Evolutionary conservation across 2,888 invertebrate species (phyloP).

Genomic region (Gortyna flavago): DNA sequence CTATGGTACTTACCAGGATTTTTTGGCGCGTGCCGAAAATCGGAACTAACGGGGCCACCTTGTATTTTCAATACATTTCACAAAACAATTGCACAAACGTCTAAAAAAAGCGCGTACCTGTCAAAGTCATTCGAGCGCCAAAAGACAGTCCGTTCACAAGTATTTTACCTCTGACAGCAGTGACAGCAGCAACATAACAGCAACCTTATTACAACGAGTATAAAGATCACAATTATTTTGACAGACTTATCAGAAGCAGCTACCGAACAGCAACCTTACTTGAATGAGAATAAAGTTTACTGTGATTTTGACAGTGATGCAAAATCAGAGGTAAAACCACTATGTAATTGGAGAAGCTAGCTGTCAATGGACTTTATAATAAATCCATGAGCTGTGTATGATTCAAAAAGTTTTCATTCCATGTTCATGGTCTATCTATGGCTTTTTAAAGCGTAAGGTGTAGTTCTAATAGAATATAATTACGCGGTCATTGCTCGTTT

Average conservation of each 20-base stretch:
- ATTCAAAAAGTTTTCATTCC: neutral
- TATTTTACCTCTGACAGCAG: neutral
- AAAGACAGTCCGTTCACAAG: neutral
- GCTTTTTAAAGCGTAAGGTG: neutral
- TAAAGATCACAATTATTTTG: neutral
- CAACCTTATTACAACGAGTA: neutral
- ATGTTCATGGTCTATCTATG: too few species aligned
- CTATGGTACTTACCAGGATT: neutral
- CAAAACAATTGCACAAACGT: neutral
- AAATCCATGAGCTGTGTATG: neutral
- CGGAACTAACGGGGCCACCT: neutral
- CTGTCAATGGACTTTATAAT: too few species aligned
- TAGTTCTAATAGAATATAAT: neutral
- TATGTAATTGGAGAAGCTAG: neutral
- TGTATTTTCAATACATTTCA: neutral
- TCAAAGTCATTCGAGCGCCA: neutral
- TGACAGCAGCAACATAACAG: neutral
- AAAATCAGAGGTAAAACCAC: neutral
- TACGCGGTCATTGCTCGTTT: conserved; percentile 2
- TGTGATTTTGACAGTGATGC: neutral
- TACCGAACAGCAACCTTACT: neutral
- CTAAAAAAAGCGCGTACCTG: neutral
- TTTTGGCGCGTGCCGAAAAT: too few species aligned
- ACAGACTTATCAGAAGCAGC: neutral
- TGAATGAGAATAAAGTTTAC: neutral